These are phyloP conservation scores for Brachyhypopomus gauderio DNA, from an alignment of 2,113 vertebrate species.

Conservation along the genomic window DNA sequence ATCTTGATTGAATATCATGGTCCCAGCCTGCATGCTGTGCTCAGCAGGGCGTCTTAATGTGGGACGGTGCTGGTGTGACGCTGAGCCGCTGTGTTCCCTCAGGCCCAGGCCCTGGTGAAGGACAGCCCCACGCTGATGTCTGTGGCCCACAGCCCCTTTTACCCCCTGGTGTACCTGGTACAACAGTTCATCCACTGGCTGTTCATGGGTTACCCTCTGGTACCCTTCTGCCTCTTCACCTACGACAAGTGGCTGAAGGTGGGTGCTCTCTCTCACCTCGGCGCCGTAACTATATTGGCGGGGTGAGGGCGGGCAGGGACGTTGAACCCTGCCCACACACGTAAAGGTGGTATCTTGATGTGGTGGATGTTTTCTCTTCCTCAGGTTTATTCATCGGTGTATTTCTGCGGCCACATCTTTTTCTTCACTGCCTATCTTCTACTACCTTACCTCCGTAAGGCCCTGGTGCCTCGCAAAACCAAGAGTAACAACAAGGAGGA, in stretches of 20 bases:
- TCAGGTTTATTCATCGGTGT: slow-evolving; percentile 91
- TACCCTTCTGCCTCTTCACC: slow-evolving; percentile 92
- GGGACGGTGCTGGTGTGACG: not conserved
- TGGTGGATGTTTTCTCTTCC: slow-evolving; percentile 48
- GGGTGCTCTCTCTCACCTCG: slow-evolving; percentile 11
- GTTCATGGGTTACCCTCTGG: slow-evolving; percentile 94
- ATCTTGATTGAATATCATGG: not conserved
- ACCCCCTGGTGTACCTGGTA: slow-evolving; percentile 82
- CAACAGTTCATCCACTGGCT: slow-evolving; percentile 93
- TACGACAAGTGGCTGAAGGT: slow-evolving; percentile 98
- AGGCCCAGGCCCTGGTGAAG: slow-evolving; percentile 79
- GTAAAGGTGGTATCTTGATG: not conserved
- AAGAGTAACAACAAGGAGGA: slow-evolving; percentile 62
- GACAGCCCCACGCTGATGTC: slow-evolving; percentile 80
- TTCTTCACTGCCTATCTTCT: slow-evolving; percentile 80
- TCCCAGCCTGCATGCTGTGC: not conserved
- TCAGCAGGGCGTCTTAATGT: not conserved
- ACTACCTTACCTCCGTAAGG: slow-evolving; percentile 84
- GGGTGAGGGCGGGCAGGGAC: no score
- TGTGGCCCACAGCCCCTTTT: slow-evolving; percentile 76
- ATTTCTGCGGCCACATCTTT: slow-evolving; percentile 88
- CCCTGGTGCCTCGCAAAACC: slow-evolving; percentile 84
- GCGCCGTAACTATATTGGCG: no score
- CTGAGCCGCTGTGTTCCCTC: slow-evolving; percentile 11
- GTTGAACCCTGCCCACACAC: no score